Conservation (phyloP, 1,140 invertebrate genomes). For the Oscheius sp. region DNA sequence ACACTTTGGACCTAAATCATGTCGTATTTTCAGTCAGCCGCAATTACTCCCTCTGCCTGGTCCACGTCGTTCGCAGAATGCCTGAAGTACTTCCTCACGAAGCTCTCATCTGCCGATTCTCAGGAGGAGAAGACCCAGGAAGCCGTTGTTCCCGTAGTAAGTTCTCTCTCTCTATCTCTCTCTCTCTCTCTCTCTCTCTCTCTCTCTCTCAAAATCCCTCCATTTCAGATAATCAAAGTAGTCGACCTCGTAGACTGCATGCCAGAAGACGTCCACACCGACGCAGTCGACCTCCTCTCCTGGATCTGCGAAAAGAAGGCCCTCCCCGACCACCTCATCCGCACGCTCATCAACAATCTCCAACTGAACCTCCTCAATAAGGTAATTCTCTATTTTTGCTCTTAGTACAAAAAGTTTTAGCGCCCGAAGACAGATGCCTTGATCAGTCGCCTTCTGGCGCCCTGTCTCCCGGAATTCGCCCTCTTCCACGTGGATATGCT, state of each 20-base stretch:
- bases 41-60: neutral
- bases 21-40: neutral
- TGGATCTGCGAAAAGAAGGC: neutral
- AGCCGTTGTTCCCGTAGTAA: neutral
- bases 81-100: neutral
- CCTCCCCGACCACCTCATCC: neutral
- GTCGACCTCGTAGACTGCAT: neutral
- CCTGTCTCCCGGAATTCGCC: neutral
- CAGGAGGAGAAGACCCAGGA: neutral
- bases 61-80: neutral
- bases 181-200: neutral
- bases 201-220: neutral
- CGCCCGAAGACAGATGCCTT: neutral
- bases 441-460: neutral
- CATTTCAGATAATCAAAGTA: neutral
- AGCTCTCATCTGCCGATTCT: neutral
- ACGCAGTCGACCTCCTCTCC: neutral
- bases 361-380: neutral
- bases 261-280: neutral
- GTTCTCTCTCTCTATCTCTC: neutral
- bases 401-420: neutral
- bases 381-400: neutral
- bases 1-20: too few relatives aligned
- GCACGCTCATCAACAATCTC: neutral
- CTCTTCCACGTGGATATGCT: neutral